Evolutionary conservation across 2,797 vertebrate species (phyloP).

Genomic region (Trachops cirrhosus): DNA sequence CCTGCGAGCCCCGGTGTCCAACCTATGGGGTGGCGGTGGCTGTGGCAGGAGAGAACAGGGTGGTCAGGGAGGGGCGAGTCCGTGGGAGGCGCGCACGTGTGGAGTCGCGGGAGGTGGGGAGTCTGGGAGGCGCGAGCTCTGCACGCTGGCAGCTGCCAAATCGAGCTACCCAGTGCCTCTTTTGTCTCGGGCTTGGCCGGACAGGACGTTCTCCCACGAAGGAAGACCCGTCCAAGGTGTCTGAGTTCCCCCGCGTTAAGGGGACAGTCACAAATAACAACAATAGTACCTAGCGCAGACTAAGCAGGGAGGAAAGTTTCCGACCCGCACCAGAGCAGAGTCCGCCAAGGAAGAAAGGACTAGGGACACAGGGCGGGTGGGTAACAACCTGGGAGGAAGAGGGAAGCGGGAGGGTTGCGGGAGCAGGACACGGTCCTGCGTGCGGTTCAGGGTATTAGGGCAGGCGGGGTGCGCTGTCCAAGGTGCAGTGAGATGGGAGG

Average conservation of each 20-base stretch:
- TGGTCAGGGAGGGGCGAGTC: conserved; percentile 57
- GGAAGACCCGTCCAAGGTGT: conserved; percentile 12
- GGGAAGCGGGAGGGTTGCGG: background rate
- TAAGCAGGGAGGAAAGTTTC: conserved; percentile 66
- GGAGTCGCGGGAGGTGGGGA: background rate
- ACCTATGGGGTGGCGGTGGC: conserved; percentile 75
- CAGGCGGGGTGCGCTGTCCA: conserved; percentile 69
- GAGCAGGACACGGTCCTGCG: background rate
- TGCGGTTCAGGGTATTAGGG: background rate
- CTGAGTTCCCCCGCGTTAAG: background rate
- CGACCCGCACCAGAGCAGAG: background rate
- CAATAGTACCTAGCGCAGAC: conserved; percentile 5
- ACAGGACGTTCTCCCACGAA: background rate
- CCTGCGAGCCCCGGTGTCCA: conserved; percentile 63
- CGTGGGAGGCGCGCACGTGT: conserved; percentile 72
- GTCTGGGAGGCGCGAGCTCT: background rate
- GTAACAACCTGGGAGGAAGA: background rate
- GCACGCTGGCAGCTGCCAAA: background rate
- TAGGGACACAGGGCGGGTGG: background rate
- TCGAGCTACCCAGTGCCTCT: background rate
- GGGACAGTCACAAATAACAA: conserved; percentile 38
- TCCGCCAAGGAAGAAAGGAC: background rate
- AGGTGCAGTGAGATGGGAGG: conserved; percentile 54
- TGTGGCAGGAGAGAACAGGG: conserved; percentile 51
- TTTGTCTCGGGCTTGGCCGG: background rate